phyloP scores from a whole-genome alignment of 2,113 vertebrate genomes.

The Lophura nycthemera region DNA sequence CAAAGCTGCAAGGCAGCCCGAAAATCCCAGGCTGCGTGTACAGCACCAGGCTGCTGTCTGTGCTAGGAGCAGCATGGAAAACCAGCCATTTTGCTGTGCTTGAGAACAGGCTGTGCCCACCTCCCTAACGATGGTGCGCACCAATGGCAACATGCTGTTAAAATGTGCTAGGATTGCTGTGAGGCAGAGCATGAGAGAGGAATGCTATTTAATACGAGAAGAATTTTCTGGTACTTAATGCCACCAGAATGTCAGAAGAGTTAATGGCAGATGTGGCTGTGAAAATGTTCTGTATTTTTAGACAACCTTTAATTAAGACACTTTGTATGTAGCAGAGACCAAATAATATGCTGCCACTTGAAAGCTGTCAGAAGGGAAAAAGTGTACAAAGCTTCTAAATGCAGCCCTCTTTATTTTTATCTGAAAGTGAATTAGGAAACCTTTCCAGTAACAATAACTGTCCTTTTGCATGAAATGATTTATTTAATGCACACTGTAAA shows the following conservation, averaged over 20 bases:
- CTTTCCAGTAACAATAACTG: constrained; percentile 68
- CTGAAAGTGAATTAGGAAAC: constrained; percentile 75
- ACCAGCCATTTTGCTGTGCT: neutral
- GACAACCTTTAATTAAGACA: constrained; percentile 87
- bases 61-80: neutral
- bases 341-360: constrained; percentile 86
- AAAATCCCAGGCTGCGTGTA: neutral
- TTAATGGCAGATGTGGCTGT: constrained; percentile 84
- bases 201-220: neutral
- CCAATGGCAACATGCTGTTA: neutral
- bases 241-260: constrained; percentile 74
- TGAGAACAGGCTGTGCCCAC: neutral
- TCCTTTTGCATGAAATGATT: constrained; percentile 70
- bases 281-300: constrained; percentile 82
- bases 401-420: constrained; percentile 82
- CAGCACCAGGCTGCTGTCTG: accelerated
- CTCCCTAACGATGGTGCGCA: neutral
- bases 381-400: constrained; percentile 80
- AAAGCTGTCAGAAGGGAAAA: constrained; percentile 81
- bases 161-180: neutral
- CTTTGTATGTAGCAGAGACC: constrained; percentile 79
- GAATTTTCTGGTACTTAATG: constrained; percentile 66
- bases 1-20: neutral
- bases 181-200: neutral
- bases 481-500: constrained; percentile 63